phyloP scores from a whole-genome alignment of 2,113 vertebrate species.

The Oncorhynchus keta region DNA sequence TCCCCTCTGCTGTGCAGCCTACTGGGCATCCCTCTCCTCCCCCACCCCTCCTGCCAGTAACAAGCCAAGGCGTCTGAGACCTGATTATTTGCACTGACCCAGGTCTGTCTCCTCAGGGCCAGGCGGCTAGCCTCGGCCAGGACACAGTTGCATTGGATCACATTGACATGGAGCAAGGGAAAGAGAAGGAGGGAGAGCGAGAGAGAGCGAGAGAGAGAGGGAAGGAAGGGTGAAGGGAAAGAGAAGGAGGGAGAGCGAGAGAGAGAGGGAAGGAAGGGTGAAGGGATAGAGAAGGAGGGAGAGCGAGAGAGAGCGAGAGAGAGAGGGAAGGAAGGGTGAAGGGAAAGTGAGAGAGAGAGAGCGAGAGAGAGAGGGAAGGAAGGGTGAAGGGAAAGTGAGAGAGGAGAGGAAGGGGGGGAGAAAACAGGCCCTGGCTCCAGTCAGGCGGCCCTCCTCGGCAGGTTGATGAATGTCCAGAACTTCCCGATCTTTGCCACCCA shows the following conservation, averaged over 20 bases:
- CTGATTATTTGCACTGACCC: slow-evolving; percentile 77
- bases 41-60: slow-evolving; percentile 61
- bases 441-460: slow-evolving; percentile 82
- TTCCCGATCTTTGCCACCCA: slow-evolving; percentile 91
- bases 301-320: background rate
- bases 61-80: slow-evolving; percentile 78
- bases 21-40: background rate
- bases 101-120: slow-evolving; percentile 69
- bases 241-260: background rate
- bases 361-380: slow-evolving; percentile 25
- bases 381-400: slow-evolving; percentile 43
- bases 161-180: slow-evolving; percentile 66
- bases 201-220: too few relatives aligned
- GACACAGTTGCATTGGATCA: slow-evolving; percentile 81
- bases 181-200: slow-evolving; percentile 17
- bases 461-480: slow-evolving; percentile 86
- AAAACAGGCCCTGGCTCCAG: slow-evolving; percentile 86
- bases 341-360: background rate
- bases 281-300: slow-evolving; percentile 6
- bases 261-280: slow-evolving; percentile 50
- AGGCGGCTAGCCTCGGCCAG: slow-evolving; percentile 54
- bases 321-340: too few relatives aligned
- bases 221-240: too few relatives aligned
- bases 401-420: slow-evolving; percentile 58
- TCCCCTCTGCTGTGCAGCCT: slow-evolving; percentile 62